Percentiles rank a stretch among this genome's conserved stretches.
These are phyloP conservation scores for Diprion similis DNA, from an alignment of 1,140 invertebrate genomes.

Conservation along the genomic window DNA sequence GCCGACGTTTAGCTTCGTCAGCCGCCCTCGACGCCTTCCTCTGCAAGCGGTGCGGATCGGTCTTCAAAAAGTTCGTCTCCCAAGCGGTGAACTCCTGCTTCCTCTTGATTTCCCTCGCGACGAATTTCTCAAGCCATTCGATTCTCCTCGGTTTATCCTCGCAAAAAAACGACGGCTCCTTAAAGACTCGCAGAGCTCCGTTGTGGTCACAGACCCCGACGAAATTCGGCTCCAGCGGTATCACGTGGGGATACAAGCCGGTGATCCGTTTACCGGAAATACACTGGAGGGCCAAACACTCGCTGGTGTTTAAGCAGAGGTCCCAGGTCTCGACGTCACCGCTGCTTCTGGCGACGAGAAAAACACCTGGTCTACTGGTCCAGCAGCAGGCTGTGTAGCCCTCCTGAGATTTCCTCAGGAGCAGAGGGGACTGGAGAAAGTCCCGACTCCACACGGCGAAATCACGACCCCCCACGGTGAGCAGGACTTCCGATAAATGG, in stretches of 20 bases:
- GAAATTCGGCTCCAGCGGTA: slow-evolving; percentile 9
- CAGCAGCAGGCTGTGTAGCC: slow-evolving; percentile 65
- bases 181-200: slow-evolving; percentile 38
- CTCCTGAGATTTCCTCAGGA: slow-evolving; percentile 59
- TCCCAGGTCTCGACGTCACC: slow-evolving; percentile 68
- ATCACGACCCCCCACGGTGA: slow-evolving; percentile 66
- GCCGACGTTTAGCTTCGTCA: slow-evolving; percentile 33
- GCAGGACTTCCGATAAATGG: slow-evolving; percentile 63
- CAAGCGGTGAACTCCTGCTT: slow-evolving; percentile 45
- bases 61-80: slow-evolving; percentile 42
- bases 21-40: slow-evolving; percentile 34
- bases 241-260: slow-evolving; percentile 28
- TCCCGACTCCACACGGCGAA: slow-evolving; percentile 68
- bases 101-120: slow-evolving; percentile 39
- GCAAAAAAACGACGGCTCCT: slow-evolving; percentile 23
- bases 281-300: slow-evolving; percentile 38
- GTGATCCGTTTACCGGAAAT: slow-evolving; percentile 41
- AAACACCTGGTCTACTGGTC: slow-evolving; percentile 54
- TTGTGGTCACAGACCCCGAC: slow-evolving; percentile 40
- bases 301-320: slow-evolving; percentile 37
- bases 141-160: slow-evolving; percentile 31
- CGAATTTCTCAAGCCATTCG: slow-evolving; percentile 50
- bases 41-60: slow-evolving; percentile 30
- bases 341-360: slow-evolving; percentile 58
- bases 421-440: slow-evolving; percentile 57